Base-by-base conservation (phyloP, 2,888 invertebrate genomes). In the Cyclophora punctaria region DNA sequence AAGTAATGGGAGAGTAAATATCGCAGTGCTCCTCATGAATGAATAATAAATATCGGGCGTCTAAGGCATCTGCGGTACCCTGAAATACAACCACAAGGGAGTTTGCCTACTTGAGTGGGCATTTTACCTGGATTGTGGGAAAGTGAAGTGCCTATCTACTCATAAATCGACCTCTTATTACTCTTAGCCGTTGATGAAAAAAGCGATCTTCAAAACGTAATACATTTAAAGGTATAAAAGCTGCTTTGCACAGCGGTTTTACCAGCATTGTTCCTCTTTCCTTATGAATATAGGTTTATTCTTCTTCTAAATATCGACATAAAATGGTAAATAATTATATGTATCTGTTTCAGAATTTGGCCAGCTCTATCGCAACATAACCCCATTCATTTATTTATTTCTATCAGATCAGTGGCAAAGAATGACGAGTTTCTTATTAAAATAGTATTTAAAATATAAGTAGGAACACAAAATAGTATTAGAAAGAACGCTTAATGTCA, bases 1-100 rank as follows among this genome's bases (percentile, higher is more conserved):
- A 75, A 66, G 78, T 83, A 83, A 84, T 84, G 80, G 81, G 71
- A 74, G 75, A 77, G 81, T 84, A 85, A 85, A 85, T 82, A 85
- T 82, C 80, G 75, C 71, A 71, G 75, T 73, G 78, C 78, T 81
- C 76, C 77, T 80, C 78, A 80, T 78, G 78, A 76, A 80, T 85
- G 78, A 84, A 84, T 85, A 80, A 85, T 81, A 83, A 69, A 80
- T 78, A 78, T 69, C 65, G 69, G 69, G 48, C 53, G 69, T 60
- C 60, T 69, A 64, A 69, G 69, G 49, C 53, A 69, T 60, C 61
- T 64, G 63, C 65, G 71, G 70, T 73, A 71, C 64, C 68, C 70
- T 71, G 74, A 76, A 78, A 61, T 57, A 56, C 53, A 51, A 50
- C 52, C 35, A 44, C 44, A 35, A 43, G 45, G 45, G 48, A 48